These are phyloP conservation scores for Zoanthus gigantus DNA, from an alignment of 92 coral and sea anemone species.

Conservation along the genomic window DNA sequence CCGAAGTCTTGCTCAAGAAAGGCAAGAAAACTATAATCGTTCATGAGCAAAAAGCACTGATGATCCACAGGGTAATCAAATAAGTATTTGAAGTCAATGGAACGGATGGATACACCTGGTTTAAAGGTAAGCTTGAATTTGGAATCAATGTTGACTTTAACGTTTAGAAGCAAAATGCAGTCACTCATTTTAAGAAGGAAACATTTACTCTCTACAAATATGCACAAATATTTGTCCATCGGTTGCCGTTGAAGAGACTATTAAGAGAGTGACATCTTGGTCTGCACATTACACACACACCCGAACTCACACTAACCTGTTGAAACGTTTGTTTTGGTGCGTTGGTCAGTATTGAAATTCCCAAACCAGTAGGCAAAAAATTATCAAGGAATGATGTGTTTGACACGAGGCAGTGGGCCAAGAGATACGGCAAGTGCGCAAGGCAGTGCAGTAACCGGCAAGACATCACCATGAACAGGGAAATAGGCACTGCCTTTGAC, in stretches of 20 bases:
- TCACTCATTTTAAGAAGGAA: constrained; percentile 38
- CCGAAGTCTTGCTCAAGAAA: no score
- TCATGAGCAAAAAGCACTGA: no score
- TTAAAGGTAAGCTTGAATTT: no score
- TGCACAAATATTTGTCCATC: constrained; percentile 62
- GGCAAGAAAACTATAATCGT: no score
- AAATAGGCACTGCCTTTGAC: neutral
- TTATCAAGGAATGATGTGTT: constrained; percentile 58
- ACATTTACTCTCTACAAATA: constrained; percentile 67
- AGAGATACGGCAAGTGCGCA: constrained; percentile 29
- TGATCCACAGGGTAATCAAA: no score
- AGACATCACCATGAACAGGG: constrained; percentile 34
- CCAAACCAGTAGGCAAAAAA: constrained; percentile 44
- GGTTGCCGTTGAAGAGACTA: constrained; percentile 67
- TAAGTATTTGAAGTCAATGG: no score
- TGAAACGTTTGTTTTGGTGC: constrained; percentile 50
- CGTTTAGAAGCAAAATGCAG: constrained; percentile 55
- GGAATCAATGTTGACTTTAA: neutral
- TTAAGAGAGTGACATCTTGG: constrained; percentile 66
- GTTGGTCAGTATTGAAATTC: constrained; percentile 48
- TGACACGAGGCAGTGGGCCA: constrained; percentile 36
- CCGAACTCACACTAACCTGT: constrained; percentile 38
- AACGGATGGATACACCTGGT: no score
- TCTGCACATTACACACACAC: constrained; percentile 66
- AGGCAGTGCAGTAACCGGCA: constrained; percentile 37